phyloP scores from a whole-genome alignment of 2,797 vertebrate species.

The Ptychadena robeensis region DNA sequence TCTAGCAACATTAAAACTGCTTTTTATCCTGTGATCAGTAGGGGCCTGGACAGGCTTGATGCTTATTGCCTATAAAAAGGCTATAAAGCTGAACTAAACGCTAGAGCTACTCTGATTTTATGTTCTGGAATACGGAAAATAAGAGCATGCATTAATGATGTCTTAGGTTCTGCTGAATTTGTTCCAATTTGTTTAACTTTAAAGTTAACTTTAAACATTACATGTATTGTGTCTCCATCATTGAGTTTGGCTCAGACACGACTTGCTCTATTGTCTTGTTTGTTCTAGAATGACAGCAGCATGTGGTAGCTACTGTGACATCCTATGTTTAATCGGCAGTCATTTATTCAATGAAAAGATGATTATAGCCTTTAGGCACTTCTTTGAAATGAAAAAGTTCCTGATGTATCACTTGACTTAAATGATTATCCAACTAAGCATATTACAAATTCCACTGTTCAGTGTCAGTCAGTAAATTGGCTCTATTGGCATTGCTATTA shows the following conservation, averaged over 20 bases:
- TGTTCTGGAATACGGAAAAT: no score
- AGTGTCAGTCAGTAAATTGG: background rate
- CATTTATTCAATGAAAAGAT: constrained; percentile 1
- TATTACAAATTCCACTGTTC: background rate
- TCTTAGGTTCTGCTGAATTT: background rate
- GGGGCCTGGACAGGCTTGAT: no score
- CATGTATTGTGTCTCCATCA: background rate
- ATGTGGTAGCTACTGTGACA: background rate
- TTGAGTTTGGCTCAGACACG: background rate
- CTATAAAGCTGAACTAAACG: no score
- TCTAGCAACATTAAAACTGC: no score
- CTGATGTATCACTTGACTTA: background rate
- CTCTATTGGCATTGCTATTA: background rate
- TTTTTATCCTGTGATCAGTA: no score
- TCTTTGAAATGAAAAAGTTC: background rate
- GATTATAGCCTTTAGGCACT: background rate
- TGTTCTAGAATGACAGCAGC: background rate
- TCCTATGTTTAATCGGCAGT: background rate
- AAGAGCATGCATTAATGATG: background rate
- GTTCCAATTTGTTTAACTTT: no score
- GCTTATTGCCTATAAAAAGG: no score
- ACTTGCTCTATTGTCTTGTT: background rate
- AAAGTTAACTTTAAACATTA: background rate
- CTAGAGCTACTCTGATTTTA: no score
- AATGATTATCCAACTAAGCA: constrained; percentile 3